These are phyloP conservation scores for Leptopilina myrica DNA, from an alignment of 2,888 invertebrate species.

Conservation along the genomic window DNA sequence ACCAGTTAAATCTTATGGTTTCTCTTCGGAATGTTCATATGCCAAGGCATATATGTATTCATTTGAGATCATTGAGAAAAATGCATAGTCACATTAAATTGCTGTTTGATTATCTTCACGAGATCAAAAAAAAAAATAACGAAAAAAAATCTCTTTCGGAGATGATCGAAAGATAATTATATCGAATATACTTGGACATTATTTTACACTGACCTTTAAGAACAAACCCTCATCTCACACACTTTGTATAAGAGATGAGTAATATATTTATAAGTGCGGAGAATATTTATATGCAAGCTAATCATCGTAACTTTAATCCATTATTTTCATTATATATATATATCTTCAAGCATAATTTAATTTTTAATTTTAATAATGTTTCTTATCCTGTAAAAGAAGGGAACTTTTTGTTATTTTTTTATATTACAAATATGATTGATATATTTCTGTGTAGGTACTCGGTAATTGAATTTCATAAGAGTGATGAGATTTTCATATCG, in stretches of 20 bases:
- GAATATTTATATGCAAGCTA: not conserved
- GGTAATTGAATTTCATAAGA: not conserved
- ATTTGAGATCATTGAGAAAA: not conserved
- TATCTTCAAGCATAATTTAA: not conserved
- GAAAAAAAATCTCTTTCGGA: not conserved
- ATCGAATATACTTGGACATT: conserved; percentile 5
- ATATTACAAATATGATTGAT: not conserved
- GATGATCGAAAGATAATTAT: conserved; percentile 16
- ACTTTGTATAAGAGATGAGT: not conserved
- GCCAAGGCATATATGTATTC: not conserved
- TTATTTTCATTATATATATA: not conserved
- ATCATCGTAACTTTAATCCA: not conserved
- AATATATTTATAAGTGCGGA: not conserved
- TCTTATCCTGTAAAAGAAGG: not conserved
- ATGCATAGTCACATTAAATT: conserved; percentile 15
- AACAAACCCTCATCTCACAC: conserved; percentile 13
- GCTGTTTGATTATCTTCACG: conserved; percentile 6
- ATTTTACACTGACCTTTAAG: conserved; percentile 15
- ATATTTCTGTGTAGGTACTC: not conserved
- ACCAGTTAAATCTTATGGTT: not conserved
- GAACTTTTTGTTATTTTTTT: not conserved
- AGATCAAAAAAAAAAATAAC: not conserved
- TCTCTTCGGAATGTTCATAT: conserved; percentile 3
- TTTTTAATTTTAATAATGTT: not conserved
- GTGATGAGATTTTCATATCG: not conserved